Conservation (phyloP, 30 jellyfish, hydroid and myxozoan genomes). For the Catostylus mosaicus region DNA sequence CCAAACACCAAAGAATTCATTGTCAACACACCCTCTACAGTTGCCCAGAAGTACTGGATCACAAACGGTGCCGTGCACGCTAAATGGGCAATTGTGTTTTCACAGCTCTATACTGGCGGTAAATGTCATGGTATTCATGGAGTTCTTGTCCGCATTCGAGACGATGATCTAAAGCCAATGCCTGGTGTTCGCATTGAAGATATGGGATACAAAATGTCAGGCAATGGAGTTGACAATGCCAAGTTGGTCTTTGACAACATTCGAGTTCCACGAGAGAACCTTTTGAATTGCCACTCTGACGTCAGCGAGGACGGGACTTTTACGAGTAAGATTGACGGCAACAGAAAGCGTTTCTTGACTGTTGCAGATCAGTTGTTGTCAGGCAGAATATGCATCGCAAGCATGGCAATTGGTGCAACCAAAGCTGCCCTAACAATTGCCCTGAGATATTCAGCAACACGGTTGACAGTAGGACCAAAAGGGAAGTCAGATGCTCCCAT, state of each 20-base stretch:
- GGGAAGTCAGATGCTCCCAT: conserved; percentile 93
- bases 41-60: conserved; percentile 94
- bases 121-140: conserved; percentile 90
- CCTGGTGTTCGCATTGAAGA: conserved; percentile 95
- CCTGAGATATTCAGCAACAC: conserved; percentile 88
- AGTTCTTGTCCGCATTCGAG: conserved; percentile 86
- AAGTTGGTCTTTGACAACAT: conserved; percentile 84
- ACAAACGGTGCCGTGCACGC: conserved; percentile 94
- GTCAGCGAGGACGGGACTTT: conserved; percentile 83
- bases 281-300: conserved; percentile 79
- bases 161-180: conserved; percentile 71
- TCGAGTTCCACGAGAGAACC: conserved; percentile 92
- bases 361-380: conserved; percentile 85
- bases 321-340: conserved; percentile 75
- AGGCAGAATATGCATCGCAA: conserved; percentile 94
- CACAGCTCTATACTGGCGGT: conserved; percentile 83
- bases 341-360: conserved; percentile 84
- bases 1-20: conserved; percentile 74
- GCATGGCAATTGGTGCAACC: conserved; percentile 84
- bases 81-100: conserved; percentile 86
- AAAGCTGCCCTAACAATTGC: conserved; percentile 95
- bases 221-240: conserved; percentile 97
- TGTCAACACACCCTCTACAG: conserved; percentile 84
- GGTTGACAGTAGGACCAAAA: conserved; percentile 87
- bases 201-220: conserved; percentile 93